Conservation (phyloP, 2,888 invertebrate genomes). For the Exocentrus adspersus region DNA sequence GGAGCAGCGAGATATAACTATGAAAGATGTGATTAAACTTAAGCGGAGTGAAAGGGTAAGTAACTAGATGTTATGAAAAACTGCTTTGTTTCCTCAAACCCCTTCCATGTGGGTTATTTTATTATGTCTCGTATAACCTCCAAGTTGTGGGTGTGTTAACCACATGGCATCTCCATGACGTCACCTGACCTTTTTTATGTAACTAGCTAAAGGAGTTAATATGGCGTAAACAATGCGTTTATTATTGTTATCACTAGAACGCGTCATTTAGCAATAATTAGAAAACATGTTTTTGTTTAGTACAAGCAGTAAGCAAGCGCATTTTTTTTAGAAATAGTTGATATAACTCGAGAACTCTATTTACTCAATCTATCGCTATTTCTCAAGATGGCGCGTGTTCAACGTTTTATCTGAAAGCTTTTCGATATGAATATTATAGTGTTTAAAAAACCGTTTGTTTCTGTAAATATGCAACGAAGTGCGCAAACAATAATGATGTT, state of each 20-base stretch:
- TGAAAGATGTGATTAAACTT: constrained; percentile 81
- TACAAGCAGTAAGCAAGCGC: constrained; percentile 10
- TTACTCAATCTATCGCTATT: not conserved
- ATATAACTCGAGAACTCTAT: not conserved
- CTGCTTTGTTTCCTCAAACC: too few species aligned
- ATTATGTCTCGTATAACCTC: not conserved
- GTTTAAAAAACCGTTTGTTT: too few species aligned
- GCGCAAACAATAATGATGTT: too few species aligned
- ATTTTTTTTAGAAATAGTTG: constrained; percentile 4
- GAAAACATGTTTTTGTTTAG: constrained; percentile 28
- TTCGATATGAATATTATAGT: too few species aligned
- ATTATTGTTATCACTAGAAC: constrained; percentile 3
- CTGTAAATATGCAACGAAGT: too few species aligned
- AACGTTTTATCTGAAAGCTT: too few species aligned
- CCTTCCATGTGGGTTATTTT: too few species aligned
- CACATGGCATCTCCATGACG: not conserved
- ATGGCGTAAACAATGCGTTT: constrained; percentile 4
- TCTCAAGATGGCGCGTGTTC: not conserved
- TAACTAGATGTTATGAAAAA: too few species aligned
- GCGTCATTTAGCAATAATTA: not conserved
- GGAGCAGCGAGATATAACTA: constrained; percentile 82
- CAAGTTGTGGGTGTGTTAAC: not conserved
- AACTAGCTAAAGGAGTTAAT: not conserved
- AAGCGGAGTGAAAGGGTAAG: constrained; percentile 85
- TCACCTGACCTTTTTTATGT: not conserved